Evolutionary conservation across 2,797 vertebrate species (phyloP), one percentile per base, ranked within the genome.

Genomic region (Anguilla obscura): DNA sequence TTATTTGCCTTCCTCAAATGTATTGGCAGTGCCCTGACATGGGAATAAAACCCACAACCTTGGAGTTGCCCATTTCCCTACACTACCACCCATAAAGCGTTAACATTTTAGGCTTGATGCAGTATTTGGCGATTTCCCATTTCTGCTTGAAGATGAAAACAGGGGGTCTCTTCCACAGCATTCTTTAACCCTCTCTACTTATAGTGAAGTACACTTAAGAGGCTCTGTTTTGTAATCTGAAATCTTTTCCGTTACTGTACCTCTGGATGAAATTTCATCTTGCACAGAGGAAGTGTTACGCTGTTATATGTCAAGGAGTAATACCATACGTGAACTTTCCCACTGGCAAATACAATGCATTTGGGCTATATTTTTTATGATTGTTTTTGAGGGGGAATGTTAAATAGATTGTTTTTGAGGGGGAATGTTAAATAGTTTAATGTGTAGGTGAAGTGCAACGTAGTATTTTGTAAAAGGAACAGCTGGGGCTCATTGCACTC

Each of bases 231-330:
- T 82, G 79, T 82, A 82, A 82, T 50, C 40, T n/a, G 79, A 82
- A 6, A 82, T 82, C n/a, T 80, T 76, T 82, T 82, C 27, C 79
- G n/a, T 27, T 50, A n/a, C 79, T 82, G 79, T 48, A 50, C 79
- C 24, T 24, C 40, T 82, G 21, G 79, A 12, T 82, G 79, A n/a
- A 50, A 82, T 50, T 82, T 82, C 40, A 82, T 82, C 79, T 82
- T 12, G 24, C 79, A 48, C 40, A 10, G 18, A 45, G 79, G 45
- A 82, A 82, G 45, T 82, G 45, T 48, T 50, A 10, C 1, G 18
- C 79, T 48, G 40, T 82, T 82, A 50, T 45, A 48, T 48, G 0
- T 24, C 45, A 50, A 50, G 79, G 45, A 82, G 79, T 82, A 24
- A 27, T 50, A 50, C 40, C 1, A 45, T 50, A 50, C 8, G 21